Conservation (phyloP, 1,140 invertebrate genomes). For the Phymastichus coffea region DNA sequence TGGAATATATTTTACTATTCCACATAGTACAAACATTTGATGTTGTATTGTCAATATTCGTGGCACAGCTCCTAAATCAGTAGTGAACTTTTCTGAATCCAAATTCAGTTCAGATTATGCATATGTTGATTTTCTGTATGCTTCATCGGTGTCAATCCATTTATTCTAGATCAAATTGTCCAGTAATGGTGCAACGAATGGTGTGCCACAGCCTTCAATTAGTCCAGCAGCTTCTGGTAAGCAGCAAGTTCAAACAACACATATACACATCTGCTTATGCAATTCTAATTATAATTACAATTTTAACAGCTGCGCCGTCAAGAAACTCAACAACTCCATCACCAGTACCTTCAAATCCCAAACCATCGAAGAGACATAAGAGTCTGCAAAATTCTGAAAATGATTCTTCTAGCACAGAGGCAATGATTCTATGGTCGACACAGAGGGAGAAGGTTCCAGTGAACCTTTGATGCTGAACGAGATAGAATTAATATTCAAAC, state of each 20-base stretch:
- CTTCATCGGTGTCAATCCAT: no score
- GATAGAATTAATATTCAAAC: constrained; percentile 94
- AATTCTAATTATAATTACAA: no score
- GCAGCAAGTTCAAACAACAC: no score
- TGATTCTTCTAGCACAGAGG: constrained; percentile 58
- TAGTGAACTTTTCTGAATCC: background rate
- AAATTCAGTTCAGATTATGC: background rate
- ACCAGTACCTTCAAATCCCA: constrained; percentile 49
- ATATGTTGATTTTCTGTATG: background rate
- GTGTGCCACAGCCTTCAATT: no score
- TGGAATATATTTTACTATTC: background rate
- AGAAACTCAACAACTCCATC: constrained; percentile 54
- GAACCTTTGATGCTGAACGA: constrained; percentile 78
- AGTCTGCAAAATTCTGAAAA: constrained; percentile 62
- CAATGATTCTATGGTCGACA: constrained; percentile 70
- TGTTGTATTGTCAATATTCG: background rate
- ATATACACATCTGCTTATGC: no score
- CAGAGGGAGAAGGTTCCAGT: constrained; percentile 72
- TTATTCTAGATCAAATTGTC: no score
- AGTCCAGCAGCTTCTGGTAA: no score
- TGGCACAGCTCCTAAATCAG: background rate
- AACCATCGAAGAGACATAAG: constrained; percentile 54
- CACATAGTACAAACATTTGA: background rate
- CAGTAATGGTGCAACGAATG: no score
- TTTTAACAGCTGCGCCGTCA: constrained; percentile 52